Conservation (phyloP, 2,113 vertebrate species). For the Pogona vitticeps region DNA sequence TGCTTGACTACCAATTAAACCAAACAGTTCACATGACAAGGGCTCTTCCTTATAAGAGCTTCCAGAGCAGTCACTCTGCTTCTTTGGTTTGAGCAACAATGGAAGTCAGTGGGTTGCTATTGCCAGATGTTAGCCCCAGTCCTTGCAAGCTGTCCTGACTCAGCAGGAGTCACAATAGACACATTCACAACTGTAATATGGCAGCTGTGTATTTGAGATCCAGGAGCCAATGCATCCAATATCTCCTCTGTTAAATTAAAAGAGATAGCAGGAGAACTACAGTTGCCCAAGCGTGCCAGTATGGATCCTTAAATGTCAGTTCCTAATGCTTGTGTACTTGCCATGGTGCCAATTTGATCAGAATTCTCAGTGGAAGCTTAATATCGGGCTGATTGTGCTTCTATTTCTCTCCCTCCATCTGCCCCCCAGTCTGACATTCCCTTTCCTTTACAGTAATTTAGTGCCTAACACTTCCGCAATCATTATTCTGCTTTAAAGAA, state of each 20-base stretch:
- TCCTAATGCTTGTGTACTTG: not conserved
- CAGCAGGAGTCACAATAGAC: not conserved
- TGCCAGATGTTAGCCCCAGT: not conserved
- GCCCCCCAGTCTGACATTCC: not conserved
- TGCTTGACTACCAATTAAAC: too few species aligned
- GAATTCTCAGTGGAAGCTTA: not conserved
- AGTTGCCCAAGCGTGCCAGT: too few species aligned
- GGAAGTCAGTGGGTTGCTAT: not conserved
- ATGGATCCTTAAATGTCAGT: not conserved
- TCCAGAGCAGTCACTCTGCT: not conserved
- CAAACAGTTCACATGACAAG: not conserved
- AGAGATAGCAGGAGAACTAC: too few species aligned
- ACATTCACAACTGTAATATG: not conserved
- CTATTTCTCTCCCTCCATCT: not conserved
- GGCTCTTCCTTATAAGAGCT: not conserved
- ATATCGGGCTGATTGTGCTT: not conserved
- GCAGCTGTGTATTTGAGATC: not conserved
- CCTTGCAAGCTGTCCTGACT: not conserved
- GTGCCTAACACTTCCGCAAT: accelerated
- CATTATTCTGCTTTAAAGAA: not conserved
- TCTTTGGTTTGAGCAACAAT: not conserved
- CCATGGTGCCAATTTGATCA: conserved; percentile 1
- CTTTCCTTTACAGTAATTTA: conserved; percentile 5
- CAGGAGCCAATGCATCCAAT: not conserved
- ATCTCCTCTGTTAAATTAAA: too few species aligned